Evolutionary conservation across 1,140 invertebrate genomes (phyloP).

Genomic region (Zaprionus camerounensis): DNA sequence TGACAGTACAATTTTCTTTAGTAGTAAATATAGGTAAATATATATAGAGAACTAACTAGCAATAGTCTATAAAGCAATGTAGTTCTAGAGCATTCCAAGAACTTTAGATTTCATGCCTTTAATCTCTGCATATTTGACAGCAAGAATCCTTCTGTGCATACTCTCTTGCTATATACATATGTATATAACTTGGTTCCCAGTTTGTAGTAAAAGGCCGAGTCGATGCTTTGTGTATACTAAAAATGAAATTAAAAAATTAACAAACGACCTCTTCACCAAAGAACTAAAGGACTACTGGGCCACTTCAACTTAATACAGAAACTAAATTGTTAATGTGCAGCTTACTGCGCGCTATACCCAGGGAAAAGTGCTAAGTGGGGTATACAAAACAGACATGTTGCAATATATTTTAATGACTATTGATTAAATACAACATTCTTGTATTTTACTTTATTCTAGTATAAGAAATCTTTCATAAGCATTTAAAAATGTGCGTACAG

Average conservation of each 20-base stretch:
- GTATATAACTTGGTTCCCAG: not conserved
- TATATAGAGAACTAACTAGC: not conserved
- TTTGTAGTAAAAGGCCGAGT: not conserved
- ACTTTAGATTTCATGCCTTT: not conserved
- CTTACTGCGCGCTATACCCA: conserved; percentile 39
- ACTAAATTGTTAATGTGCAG: conserved; percentile 57
- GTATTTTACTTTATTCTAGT: not conserved
- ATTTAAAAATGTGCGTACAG: not conserved
- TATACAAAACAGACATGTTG: not conserved
- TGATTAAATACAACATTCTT: not conserved
- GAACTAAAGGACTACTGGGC: conserved; percentile 8
- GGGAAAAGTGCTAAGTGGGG: conserved; percentile 17
- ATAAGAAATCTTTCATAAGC: too few species aligned
- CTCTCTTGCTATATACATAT: not conserved
- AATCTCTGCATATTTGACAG: conserved; percentile 6
- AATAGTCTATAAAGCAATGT: not conserved
- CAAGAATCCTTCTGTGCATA: conserved; percentile 19
- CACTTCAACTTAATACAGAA: conserved; percentile 53
- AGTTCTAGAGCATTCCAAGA: not conserved
- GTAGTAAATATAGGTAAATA: not conserved
- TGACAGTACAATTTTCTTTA: not conserved
- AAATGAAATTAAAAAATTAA: conserved; percentile 51
- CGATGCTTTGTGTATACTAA: conserved; percentile 66
- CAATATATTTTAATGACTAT: not conserved
- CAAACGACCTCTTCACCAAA: conserved; percentile 1